A percentile compares a stretch with the other conserved stretches of the same genome.
These are phyloP conservation scores for Ochotona curzoniae DNA, from an alignment of 2,113 vertebrate species.

Conservation along the genomic window DNA sequence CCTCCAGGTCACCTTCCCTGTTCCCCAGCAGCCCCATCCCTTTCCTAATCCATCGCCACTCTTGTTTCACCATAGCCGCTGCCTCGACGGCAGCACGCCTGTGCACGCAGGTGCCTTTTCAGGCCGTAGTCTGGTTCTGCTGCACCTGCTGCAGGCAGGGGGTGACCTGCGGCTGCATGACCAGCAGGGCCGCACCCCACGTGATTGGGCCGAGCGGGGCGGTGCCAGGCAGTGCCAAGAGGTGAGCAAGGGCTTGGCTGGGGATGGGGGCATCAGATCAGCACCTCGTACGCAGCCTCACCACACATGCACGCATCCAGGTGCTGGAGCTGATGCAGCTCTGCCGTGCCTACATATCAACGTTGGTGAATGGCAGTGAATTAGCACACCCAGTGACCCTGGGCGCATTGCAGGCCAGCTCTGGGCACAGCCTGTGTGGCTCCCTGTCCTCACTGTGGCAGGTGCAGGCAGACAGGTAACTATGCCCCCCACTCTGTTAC, in stretches of 20 bases:
- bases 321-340: conserved; percentile 51
- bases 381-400: background rate
- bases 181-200: conserved; percentile 76
- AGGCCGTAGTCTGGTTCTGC: conserved; percentile 68
- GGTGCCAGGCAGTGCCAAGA: conserved; percentile 52
- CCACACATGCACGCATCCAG: background rate
- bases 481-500: background rate
- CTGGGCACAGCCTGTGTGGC: conserved; percentile 1
- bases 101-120: conserved; percentile 86
- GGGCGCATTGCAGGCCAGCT: background rate
- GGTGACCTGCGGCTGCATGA: conserved; percentile 87
- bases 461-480: conserved; percentile 59
- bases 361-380: background rate
- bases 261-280: background rate
- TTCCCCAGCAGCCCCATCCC: background rate
- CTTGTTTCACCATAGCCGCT: conserved; percentile 75
- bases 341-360: background rate
- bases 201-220: conserved; percentile 84
- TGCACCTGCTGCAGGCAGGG: conserved; percentile 83
- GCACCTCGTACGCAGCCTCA: background rate
- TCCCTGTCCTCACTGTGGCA: background rate
- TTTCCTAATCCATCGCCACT: background rate
- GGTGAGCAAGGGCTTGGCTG: conserved; percentile 58
- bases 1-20: background rate
- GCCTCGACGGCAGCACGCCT: conserved; percentile 84